Evolutionary conservation across 2,797 vertebrate species (phyloP).

Genomic region (Pseudochromis fuscus): DNA sequence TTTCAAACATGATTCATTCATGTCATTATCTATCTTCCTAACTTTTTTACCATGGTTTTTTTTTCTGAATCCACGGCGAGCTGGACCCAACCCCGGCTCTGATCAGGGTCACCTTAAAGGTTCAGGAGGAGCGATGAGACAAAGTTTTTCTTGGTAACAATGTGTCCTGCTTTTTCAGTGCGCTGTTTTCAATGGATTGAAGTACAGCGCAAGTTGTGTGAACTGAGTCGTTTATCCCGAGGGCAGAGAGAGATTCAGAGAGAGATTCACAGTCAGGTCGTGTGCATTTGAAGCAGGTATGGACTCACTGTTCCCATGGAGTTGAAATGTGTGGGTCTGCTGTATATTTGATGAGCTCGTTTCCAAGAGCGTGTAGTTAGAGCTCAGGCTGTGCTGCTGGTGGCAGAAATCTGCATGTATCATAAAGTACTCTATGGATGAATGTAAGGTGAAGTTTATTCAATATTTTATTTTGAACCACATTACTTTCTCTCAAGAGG

Average conservation of each 20-base stretch:
- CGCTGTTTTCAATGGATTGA: too few relatives aligned
- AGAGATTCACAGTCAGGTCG: constrained; percentile 9
- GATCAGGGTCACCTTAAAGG: not conserved
- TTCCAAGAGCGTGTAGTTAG: constrained; percentile 7
- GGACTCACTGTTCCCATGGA: constrained; percentile 22
- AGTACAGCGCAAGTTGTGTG: not conserved
- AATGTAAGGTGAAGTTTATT: not conserved
- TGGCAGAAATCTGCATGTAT: not conserved
- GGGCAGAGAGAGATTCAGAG: constrained; percentile 6
- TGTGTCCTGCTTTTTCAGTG: not conserved
- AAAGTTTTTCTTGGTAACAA: not conserved
- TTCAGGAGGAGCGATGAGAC: not conserved
- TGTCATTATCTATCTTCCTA: too few relatives aligned
- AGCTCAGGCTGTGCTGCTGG: not conserved
- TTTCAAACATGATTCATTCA: too few relatives aligned
- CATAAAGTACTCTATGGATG: not conserved
- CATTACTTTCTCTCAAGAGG: not conserved
- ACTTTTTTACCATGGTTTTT: too few relatives aligned
- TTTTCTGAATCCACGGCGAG: too few relatives aligned
- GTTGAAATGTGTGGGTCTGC: constrained; percentile 17
- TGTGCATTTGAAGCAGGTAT: constrained; percentile 1
- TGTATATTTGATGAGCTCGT: constrained; percentile 31
- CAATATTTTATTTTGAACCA: not conserved
- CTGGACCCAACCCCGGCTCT: too few relatives aligned
- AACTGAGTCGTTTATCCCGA: constrained; percentile 26